Evolutionary conservation across 2,888 invertebrate species (phyloP).

Genomic region (Crepidodera aurea): DNA sequence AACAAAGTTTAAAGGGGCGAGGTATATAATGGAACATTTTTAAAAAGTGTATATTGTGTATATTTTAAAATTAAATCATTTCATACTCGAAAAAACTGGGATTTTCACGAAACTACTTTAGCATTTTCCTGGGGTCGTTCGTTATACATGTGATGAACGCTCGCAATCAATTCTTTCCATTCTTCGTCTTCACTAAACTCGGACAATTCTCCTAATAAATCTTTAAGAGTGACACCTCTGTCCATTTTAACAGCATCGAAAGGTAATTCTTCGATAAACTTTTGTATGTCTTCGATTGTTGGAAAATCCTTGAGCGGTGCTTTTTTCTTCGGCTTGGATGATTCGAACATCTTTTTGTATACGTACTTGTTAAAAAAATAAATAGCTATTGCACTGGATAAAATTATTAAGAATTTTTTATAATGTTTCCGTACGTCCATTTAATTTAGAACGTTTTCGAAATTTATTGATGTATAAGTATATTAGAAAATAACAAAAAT

Average conservation of each 20-base stretch:
- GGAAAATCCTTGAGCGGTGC: conserved; percentile 47
- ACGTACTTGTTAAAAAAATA: conserved; percentile 38
- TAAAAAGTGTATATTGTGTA: not conserved
- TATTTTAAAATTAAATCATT: not conserved
- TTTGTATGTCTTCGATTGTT: conserved; percentile 51
- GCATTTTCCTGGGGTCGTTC: conserved; percentile 45
- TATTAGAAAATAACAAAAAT: not conserved
- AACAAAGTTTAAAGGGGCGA: no score
- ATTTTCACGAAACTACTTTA: not conserved
- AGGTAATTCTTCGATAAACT: conserved; percentile 52
- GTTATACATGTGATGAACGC: conserved; percentile 50
- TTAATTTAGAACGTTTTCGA: conserved; percentile 26
- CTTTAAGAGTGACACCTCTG: conserved; percentile 47
- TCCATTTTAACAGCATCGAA: conserved; percentile 48
- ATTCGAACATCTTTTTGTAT: conserved; percentile 32
- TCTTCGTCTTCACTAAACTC: conserved; percentile 54
- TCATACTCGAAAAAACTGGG: not conserved
- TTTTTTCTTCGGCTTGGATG: conserved; percentile 36
- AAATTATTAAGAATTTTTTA: conserved; percentile 39
- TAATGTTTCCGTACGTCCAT: conserved; percentile 40
- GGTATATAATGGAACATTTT: not conserved
- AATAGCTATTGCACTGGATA: conserved; percentile 37
- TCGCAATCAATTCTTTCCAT: conserved; percentile 53
- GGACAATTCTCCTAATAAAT: conserved; percentile 51
- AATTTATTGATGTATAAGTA: not conserved